Base-by-base conservation (phyloP, 2,113 vertebrate genomes). In the Tachuris rubrigastra region DNA sequence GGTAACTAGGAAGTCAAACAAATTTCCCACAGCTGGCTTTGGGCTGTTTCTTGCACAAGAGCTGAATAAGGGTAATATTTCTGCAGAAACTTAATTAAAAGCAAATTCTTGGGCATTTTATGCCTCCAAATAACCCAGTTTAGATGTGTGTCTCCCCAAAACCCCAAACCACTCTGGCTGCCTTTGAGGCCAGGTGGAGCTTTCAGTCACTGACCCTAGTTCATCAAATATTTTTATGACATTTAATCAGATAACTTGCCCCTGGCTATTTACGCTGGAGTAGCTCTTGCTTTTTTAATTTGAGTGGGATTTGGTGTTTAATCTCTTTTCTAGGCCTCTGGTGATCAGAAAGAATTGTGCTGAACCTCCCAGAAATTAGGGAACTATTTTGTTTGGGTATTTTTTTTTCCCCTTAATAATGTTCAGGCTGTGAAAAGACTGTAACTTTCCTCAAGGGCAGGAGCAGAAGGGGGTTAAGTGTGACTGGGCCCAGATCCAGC, bases 61-160 rank as follows among this genome's bases (percentile, higher is more conserved):
- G 68, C 42, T 28, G 52, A 66, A 30, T 31, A 30, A 68, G 69
- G 60, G 8, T 30, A 49, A 5, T 56, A 5, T 33, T 94, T 72
- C 78, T 87, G 41, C 41, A 41, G 35, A 75, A 91, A 14, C n/a
- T n/a, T 44, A 44, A 68, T 67, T 35, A 71, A 67, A 82, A 86
- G 30, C n/a, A 47, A 87, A 65, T 20, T 23, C 21, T 76, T 47
- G 31, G 17, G 46, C 14, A 13, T 52, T 63, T 11, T 12, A 49
- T 44, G 50, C 55, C 14, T 47, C 27, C 6, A 3, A 18, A 31
- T 69, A 69, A 56, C 37, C 11, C 0, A 0, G 4, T 7, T 47
- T 72, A 46, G 52, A 22, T 52, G 44, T 10, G 47, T 30, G 12
- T 14, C 20, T 74, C 63, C 59, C 42, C 33, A 35, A 46, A 87